Evolutionary conservation across 2,113 vertebrate species (phyloP).

Genomic region (Dendropsophus ebraccatus): DNA sequence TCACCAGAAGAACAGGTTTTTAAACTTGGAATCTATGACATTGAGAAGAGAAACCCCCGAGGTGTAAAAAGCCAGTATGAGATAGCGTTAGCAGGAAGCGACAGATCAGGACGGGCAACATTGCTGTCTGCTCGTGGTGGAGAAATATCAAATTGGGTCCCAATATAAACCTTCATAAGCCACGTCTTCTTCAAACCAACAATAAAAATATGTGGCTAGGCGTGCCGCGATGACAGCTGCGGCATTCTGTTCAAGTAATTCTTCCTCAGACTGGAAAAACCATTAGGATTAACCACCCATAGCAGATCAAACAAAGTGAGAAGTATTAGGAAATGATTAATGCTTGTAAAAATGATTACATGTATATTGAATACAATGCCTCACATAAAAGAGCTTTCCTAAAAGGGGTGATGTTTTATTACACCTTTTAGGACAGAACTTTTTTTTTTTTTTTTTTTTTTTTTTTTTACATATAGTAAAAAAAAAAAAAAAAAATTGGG

Average conservation of each 20-base stretch:
- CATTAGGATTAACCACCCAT: background rate
- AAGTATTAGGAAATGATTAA: background rate
- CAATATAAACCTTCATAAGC: background rate
- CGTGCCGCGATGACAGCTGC: slow-evolving; percentile 6
- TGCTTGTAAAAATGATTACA: background rate
- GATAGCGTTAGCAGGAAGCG: background rate
- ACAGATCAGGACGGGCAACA: background rate
- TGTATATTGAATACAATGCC: too few relatives aligned
- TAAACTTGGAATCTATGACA: background rate
- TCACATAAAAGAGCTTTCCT: too few relatives aligned
- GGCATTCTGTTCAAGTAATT: background rate
- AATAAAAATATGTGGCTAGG: background rate
- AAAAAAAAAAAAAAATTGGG: too few relatives aligned
- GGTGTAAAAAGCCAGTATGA: background rate
- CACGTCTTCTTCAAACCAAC: background rate
- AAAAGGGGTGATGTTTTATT: too few relatives aligned
- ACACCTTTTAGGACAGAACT: too few relatives aligned
- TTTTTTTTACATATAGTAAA: too few relatives aligned
- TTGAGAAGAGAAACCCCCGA: background rate
- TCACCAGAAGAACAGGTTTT: slow-evolving; percentile 1
- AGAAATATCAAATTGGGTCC: background rate
- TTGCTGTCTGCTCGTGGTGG: background rate
- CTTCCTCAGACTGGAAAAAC: slow-evolving; percentile 9
- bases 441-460: too few relatives aligned
- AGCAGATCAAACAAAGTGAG: slow-evolving; percentile 30